Percentiles rank a stretch among this genome's conserved stretches.
Conservation (phyloP, 2,888 invertebrate species). For the Epirrhoe alternata region DNA sequence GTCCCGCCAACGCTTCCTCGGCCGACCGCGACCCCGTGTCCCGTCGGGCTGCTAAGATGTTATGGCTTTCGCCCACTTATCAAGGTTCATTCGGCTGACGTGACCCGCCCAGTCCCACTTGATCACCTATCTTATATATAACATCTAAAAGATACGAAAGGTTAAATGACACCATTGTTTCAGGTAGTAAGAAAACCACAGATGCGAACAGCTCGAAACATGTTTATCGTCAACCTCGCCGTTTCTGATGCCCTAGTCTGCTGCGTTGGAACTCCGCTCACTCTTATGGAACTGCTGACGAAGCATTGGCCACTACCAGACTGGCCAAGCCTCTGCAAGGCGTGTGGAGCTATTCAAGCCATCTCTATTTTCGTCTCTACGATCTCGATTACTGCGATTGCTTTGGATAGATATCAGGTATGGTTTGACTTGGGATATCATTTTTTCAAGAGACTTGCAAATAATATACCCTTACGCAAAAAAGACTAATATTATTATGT, state of each 20-base stretch:
- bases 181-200: slow-evolving; percentile 92
- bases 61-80: too few species aligned
- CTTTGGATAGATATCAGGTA: slow-evolving; percentile 93
- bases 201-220: slow-evolving; percentile 96
- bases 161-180: slow-evolving; percentile 38
- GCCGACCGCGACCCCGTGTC: too few species aligned
- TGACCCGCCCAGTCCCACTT: too few species aligned
- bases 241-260: slow-evolving; percentile 94
- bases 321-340: slow-evolving; percentile 91
- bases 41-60: too few species aligned
- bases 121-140: too few species aligned
- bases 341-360: slow-evolving; percentile 94
- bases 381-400: slow-evolving; percentile 96
- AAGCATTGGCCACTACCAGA: slow-evolving; percentile 95
- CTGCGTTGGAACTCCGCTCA: slow-evolving; percentile 95
- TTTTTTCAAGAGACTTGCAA: too few species aligned
- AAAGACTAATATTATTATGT: too few species aligned
- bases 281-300: slow-evolving; percentile 93
- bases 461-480: too few species aligned
- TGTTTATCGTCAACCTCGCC: slow-evolving; percentile 95
- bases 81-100: too few species aligned
- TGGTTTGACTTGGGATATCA: slow-evolving; percentile 25
- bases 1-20: too few species aligned
- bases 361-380: slow-evolving; percentile 97
- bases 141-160: not conserved